Conservation (phyloP, 2,797 vertebrate genomes). For the Steatocranus sp. region DNA sequence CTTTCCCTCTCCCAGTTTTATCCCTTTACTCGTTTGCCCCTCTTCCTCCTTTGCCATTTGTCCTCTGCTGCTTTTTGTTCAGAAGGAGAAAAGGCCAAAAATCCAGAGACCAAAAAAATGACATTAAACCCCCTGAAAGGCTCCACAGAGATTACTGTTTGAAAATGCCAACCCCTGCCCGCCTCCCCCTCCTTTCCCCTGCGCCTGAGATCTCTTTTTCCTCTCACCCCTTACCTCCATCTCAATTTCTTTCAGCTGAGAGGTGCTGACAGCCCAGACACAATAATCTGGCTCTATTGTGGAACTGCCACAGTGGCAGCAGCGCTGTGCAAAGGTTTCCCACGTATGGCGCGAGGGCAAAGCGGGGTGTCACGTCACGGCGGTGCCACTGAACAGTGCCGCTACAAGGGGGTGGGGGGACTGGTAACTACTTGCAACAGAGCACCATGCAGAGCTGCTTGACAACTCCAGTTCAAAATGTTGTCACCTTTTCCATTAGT, state of each 20-base stretch:
- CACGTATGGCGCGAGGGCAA: conserved; percentile 47
- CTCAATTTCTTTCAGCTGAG: conserved; percentile 56
- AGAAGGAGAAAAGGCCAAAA: conserved; percentile 56
- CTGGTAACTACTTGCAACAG: neutral
- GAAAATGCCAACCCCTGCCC: conserved; percentile 52
- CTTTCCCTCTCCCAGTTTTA: neutral
- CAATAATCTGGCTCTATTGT: conserved; percentile 65
- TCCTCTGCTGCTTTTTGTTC: conserved; percentile 32
- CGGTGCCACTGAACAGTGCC: neutral
- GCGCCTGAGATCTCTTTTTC: conserved; percentile 10
- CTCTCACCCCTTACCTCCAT: conserved; percentile 16
- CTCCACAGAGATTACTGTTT: conserved; percentile 62
- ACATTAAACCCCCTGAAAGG: conserved; percentile 60
- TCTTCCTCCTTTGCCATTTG: conserved; percentile 13
- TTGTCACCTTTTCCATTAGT: conserved; percentile 38
- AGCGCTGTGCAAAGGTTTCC: conserved; percentile 47
- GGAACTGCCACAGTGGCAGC: conserved; percentile 39
- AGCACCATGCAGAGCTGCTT: conserved; percentile 7
- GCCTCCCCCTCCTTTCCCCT: neutral
- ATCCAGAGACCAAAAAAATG: conserved; percentile 65
- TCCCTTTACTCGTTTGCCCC: conserved; percentile 29
- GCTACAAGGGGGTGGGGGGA: neutral
- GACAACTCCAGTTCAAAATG: conserved; percentile 27
- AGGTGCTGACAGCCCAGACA: conserved; percentile 69
- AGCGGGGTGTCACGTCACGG: conserved; percentile 4